Percentiles rank a stretch among this genome's conserved stretches.
These are phyloP conservation scores for Botrylloides violaceus DNA, from an alignment of 23 tunicate species.

Conservation along the genomic window DNA sequence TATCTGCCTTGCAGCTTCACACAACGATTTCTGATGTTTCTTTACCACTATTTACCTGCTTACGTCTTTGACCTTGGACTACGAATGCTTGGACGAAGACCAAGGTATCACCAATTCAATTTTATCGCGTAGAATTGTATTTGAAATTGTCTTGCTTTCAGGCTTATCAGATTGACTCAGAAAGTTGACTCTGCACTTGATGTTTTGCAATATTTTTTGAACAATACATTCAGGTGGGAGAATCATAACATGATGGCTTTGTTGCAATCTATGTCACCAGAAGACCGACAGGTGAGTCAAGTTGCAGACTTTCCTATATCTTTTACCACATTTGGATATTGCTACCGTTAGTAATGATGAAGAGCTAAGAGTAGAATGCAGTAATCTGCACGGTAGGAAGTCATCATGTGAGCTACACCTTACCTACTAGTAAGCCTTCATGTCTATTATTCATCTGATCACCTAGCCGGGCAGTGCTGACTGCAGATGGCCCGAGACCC, in stretches of 20 bases:
- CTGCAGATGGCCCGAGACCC: too few relatives aligned
- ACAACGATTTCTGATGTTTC: constrained; percentile 41
- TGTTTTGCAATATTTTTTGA: constrained; percentile 61
- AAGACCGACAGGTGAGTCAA: constrained; percentile 21
- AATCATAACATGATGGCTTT: constrained; percentile 28
- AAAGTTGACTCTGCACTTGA: constrained; percentile 30
- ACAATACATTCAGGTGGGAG: constrained; percentile 52
- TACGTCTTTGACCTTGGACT: constrained; percentile 47
- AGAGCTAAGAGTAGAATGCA: too few relatives aligned
- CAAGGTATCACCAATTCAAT: constrained; percentile 34
- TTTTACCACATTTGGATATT: too few relatives aligned
- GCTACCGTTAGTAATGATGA: too few relatives aligned
- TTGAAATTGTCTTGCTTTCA: not conserved
- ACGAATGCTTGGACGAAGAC: constrained; percentile 57
- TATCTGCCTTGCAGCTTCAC: constrained; percentile 37
- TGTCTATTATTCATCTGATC: too few relatives aligned
- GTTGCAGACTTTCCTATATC: too few relatives aligned
- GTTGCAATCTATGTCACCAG: constrained; percentile 2
- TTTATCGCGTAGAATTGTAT: not conserved
- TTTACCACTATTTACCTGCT: constrained; percentile 68
- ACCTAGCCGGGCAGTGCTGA: too few relatives aligned
- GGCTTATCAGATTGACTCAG: not conserved
- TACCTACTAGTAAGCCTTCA: too few relatives aligned
- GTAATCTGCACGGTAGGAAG: too few relatives aligned
- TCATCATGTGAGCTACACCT: too few relatives aligned